Evolutionary conservation across 1,140 invertebrate genomes (phyloP).

Genomic region (Meloidogyne hapla): DNA sequence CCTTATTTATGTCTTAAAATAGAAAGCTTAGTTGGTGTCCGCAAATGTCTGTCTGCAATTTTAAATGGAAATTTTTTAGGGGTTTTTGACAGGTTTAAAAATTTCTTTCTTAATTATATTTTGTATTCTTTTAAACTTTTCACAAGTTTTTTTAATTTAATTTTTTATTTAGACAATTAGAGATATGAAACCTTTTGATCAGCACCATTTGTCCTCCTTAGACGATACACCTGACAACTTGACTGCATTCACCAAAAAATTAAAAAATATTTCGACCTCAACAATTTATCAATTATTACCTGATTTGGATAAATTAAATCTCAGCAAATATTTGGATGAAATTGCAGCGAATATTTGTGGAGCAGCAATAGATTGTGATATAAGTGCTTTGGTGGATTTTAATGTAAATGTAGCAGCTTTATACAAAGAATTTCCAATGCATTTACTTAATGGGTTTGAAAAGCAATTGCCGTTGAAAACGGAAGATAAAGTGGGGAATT

Average conservation of each 20-base stretch:
- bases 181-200: constrained; percentile 32
- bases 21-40: too few relatives aligned
- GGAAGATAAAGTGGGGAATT: constrained; percentile 70
- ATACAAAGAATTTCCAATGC: constrained; percentile 37
- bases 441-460: constrained; percentile 36
- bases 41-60: too few relatives aligned
- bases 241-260: constrained; percentile 91
- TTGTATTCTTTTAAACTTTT: too few relatives aligned
- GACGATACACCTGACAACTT: constrained; percentile 66
- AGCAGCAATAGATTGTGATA: constrained; percentile 48
- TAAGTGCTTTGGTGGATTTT: constrained; percentile 37
- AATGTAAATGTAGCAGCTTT: constrained; percentile 39
- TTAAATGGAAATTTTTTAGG: too few relatives aligned
- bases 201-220: background rate
- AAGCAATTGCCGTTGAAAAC: constrained; percentile 46
- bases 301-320: constrained; percentile 83
- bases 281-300: constrained; percentile 70
- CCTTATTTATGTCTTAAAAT: too few relatives aligned
- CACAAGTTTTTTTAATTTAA: too few relatives aligned
- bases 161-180: constrained; percentile 20
- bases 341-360: constrained; percentile 67
- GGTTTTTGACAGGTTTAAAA: too few relatives aligned
- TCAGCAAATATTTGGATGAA: constrained; percentile 92
- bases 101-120: too few relatives aligned
- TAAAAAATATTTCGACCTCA: constrained; percentile 72